Base-by-base conservation (phyloP, 2,113 vertebrate species). In the Spilogale gracilis region DNA sequence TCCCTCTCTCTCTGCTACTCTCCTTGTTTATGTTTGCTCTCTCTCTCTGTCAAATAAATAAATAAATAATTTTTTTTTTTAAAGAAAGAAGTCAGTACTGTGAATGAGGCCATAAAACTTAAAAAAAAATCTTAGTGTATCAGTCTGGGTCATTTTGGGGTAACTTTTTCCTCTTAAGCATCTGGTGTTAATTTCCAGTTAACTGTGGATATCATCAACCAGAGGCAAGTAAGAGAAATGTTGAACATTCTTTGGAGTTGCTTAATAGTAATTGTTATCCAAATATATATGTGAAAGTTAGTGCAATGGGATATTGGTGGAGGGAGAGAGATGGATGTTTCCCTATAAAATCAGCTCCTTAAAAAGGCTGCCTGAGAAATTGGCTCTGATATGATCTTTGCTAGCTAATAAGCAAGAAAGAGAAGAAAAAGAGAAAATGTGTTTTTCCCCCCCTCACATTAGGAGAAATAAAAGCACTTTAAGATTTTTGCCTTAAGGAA, bases 381-480 rank as follows among this genome's bases (percentile, higher is more conserved):
- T 80, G 17, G 52, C 63, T 85, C 67, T 73, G 45, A 60, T 45
- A 60, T 18, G 56, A 32, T 52, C 45, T 69, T 95, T n/a, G 32
- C 60, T 92, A 56, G 43, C 65, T 93, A 96, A 95, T 87, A 80
- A 86, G 13, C 74, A 63, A 43, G 38, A 38, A 38, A 73, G 58
- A 82, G n/a, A 88, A 21, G 3, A 56, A 91, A 5, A 91, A n/a
- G 67, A 50, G 20, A 78, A 92, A 86, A 50, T 71, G 73, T 80
- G 25, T 10, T 79, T 69, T 50, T 65, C 81, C 71, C 21, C 30
- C 5, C 63, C 27, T 65, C 17, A 95, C 9, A 52, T 23, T 65
- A 81, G 76, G 76, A 74, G 50, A 92, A 88, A 88, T 88, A 88
- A 92, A 92, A 65, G 9, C 14, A 81, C 80, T 82, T 92, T 9